Conservation (phyloP, 1,140 invertebrate species). For the Amyelois transitella region DNA sequence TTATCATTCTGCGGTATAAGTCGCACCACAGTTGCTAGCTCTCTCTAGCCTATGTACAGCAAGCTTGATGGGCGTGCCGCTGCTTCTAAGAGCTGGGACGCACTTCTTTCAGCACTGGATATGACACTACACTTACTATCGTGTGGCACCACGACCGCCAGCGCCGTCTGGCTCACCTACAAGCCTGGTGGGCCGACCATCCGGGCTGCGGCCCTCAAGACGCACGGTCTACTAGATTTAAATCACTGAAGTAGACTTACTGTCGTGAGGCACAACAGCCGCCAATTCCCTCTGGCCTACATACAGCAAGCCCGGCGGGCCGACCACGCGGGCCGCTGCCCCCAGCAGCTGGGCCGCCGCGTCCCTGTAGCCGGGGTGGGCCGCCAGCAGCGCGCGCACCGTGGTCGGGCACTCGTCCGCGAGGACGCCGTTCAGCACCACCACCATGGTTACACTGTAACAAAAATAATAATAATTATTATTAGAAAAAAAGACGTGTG, state of each 20-base stretch:
- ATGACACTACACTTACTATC: conserved; percentile 7
- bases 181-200: too few relatives aligned
- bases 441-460: conserved; percentile 80
- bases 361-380: conserved; percentile 89
- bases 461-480: not conserved
- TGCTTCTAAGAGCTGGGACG: too few relatives aligned
- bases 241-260: conserved; percentile 75
- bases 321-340: conserved; percentile 85
- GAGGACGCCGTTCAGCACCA: conserved; percentile 89
- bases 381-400: conserved; percentile 84
- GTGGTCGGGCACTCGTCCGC: conserved; percentile 89
- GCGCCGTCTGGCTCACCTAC: too few relatives aligned
- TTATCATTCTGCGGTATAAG: too few relatives aligned
- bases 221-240: not conserved
- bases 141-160: conserved; percentile 6
- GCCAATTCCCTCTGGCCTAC: conserved; percentile 93
- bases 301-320: conserved; percentile 90
- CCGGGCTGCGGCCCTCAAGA: not conserved
- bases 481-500: not conserved
- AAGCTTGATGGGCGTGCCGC: conserved; percentile 87
- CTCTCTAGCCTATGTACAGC: conserved; percentile 91
- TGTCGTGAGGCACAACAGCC: conserved; percentile 91
- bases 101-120: too few relatives aligned
- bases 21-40: conserved; percentile 91
- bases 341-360: conserved; percentile 85